phyloP scores from a whole-genome alignment of 2,797 vertebrate genomes.

The Karalla daura region DNA sequence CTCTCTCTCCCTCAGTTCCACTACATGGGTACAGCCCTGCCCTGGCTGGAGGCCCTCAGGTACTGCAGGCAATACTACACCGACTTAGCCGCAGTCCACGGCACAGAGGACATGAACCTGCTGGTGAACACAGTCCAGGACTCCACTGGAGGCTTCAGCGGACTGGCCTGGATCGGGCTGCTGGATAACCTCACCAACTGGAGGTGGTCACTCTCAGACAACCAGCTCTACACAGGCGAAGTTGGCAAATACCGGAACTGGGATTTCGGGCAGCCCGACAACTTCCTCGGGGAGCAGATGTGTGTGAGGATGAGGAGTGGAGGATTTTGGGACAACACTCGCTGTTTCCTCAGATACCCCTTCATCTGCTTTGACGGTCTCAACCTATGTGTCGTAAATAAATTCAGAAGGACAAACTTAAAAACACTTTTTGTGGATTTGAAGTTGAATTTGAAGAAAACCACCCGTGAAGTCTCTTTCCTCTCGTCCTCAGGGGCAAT shows the following conservation, averaged over 20 bases:
- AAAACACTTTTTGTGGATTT: too few relatives aligned
- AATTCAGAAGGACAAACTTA: neutral
- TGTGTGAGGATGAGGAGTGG: constrained; percentile 15
- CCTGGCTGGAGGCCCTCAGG: constrained; percentile 41
- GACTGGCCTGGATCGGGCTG: constrained; percentile 60
- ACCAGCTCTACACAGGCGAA: neutral
- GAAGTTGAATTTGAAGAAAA: too few relatives aligned
- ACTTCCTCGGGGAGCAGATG: constrained; percentile 19
- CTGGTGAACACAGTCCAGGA: neutral
- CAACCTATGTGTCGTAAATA: neutral
- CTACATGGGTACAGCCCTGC: neutral
- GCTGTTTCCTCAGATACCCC: neutral
- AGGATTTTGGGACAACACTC: constrained; percentile 3
- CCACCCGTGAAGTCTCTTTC: neutral
- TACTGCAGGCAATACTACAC: constrained; percentile 37
- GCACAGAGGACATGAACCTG: constrained; percentile 8
- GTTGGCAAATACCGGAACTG: constrained; percentile 15
- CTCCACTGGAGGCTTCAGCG: neutral
- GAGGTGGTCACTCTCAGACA: constrained; percentile 44
- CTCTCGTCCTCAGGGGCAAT: neutral
- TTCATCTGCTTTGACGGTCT: constrained; percentile 33
- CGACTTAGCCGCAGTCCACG: constrained; percentile 51
- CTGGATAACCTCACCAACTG: constrained; percentile 25
- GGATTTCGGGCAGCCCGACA: constrained; percentile 6
- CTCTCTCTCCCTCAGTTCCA: constrained; percentile 5